These are phyloP conservation scores for Lepeophtheirus nordmannii DNA, from an alignment of 2,888 invertebrate genomes.

Conservation along the genomic window DNA sequence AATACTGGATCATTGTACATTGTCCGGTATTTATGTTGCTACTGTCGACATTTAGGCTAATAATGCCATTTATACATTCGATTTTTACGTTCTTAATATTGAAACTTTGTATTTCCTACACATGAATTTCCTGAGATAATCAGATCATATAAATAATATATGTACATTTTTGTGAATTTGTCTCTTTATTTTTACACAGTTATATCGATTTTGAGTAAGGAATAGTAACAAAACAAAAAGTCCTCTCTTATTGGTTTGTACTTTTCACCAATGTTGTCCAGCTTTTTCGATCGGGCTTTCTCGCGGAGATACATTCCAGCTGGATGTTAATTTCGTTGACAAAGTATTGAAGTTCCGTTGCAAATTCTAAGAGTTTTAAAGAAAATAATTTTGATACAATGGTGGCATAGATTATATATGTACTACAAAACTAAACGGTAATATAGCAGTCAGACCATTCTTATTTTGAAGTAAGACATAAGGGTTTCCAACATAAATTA, in stretches of 20 bases:
- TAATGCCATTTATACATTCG: neutral
- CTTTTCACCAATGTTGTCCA: too few relatives aligned
- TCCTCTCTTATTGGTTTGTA: neutral
- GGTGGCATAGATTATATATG: too few relatives aligned
- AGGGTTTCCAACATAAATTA: too few relatives aligned
- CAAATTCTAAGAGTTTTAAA: neutral
- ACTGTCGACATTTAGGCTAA: neutral
- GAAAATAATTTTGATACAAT: too few relatives aligned
- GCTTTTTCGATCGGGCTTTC: neutral
- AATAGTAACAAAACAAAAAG: neutral
- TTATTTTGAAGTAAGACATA: too few relatives aligned
- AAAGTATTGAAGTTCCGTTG: neutral
- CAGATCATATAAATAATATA: conserved; percentile 4
- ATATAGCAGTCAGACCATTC: too few relatives aligned
- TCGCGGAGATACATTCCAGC: neutral
- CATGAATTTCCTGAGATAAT: neutral
- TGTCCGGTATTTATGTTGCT: neutral
- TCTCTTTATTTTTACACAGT: neutral
- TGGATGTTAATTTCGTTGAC: neutral
- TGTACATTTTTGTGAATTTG: neutral
- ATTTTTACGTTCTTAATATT: neutral
- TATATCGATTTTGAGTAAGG: neutral
- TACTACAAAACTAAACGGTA: too few relatives aligned
- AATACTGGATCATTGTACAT: too few relatives aligned
- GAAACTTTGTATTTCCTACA: conserved; percentile 4